phyloP scores from a whole-genome alignment of 1,140 invertebrate genomes.

The Ylistrum balloti region DNA sequence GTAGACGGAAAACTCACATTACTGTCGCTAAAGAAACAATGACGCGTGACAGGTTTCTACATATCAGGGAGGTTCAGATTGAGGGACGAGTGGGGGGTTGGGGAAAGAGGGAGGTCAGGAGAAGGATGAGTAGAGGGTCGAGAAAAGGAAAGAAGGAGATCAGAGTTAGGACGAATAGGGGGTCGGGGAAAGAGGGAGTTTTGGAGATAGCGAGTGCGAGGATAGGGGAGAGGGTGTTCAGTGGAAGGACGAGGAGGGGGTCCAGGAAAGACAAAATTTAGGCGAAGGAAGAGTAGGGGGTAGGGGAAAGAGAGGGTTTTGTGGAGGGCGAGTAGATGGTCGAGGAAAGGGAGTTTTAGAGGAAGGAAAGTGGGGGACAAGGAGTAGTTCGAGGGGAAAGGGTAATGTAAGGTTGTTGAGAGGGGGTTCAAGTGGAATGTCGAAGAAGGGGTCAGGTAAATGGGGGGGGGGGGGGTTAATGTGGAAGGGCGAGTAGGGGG shows the following conservation, averaged over 20 bases:
- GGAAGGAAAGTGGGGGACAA: neutral
- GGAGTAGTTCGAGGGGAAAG: neutral
- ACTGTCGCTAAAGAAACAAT: neutral
- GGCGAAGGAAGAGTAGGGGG: neutral
- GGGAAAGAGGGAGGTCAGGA: neutral
- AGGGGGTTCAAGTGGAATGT: too few relatives aligned
- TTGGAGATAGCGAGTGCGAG: neutral
- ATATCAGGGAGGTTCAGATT: neutral
- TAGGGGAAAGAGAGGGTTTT: too few relatives aligned
- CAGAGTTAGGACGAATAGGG: neutral
- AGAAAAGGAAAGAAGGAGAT: neutral
- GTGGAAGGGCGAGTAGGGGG: too few relatives aligned
- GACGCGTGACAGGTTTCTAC: neutral
- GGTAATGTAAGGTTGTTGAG: neutral
- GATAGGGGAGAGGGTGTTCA: too few relatives aligned
- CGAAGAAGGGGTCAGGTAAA: too few relatives aligned
- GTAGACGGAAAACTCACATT: neutral
- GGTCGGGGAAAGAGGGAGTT: neutral
- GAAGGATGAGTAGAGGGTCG: neutral
- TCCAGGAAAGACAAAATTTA: neutral
- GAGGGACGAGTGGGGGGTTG: neutral
- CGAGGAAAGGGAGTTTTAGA: too few relatives aligned
- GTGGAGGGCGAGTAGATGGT: too few relatives aligned
- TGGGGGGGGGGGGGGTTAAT: too few relatives aligned
- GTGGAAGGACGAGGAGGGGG: too few relatives aligned